Evolutionary conservation across 2,797 vertebrate species (phyloP).

Genomic region (Cuculus canorus): DNA sequence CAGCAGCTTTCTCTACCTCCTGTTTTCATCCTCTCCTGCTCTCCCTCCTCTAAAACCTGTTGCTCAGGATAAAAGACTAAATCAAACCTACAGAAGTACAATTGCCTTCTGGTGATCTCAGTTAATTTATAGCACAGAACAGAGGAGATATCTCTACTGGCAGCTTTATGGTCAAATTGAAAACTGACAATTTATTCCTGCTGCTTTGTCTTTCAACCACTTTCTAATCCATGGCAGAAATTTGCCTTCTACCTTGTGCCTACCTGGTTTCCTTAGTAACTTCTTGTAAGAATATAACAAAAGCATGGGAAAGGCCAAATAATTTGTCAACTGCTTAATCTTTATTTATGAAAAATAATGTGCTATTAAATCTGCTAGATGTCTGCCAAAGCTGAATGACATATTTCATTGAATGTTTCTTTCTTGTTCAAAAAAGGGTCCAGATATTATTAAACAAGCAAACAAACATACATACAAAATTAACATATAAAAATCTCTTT

Average conservation of each 20-base stretch:
- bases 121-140: not conserved
- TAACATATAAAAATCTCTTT: not conserved
- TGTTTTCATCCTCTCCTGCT: not conserved
- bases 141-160: not conserved
- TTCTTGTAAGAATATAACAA: not conserved
- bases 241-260: not conserved
- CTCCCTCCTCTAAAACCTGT: not conserved
- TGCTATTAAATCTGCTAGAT: not conserved
- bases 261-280: constrained; percentile 54
- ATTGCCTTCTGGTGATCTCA: not conserved
- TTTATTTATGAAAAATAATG: not conserved
- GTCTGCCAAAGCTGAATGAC: not conserved
- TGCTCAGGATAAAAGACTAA: not conserved
- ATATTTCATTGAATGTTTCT: not conserved
- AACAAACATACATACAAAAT: fast-evolving
- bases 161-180: not conserved
- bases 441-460: not conserved
- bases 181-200: not conserved
- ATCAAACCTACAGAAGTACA: not conserved
- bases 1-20: not conserved
- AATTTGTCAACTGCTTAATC: not conserved
- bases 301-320: not conserved
- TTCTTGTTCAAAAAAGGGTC: not conserved
- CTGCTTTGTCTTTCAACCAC: not conserved
- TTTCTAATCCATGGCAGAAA: not conserved